A percentile compares a stretch with the other conserved stretches of the same genome.
phyloP scores from a whole-genome alignment of 2,797 vertebrate species.

The Balearica regulorum region DNA sequence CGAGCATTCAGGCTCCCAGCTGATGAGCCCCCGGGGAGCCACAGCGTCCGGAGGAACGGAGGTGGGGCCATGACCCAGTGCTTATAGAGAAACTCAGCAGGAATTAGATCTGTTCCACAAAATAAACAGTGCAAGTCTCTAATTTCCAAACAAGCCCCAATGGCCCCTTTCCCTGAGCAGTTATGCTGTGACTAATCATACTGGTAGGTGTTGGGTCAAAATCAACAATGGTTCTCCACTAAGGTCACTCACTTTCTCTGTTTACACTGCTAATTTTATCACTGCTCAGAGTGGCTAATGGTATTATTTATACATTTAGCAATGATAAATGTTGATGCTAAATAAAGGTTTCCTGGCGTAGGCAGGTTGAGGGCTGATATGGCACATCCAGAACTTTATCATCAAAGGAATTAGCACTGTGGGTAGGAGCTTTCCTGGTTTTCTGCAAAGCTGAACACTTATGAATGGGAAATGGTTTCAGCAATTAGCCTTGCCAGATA shows the following conservation, averaged over 20 bases:
- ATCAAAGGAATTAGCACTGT: conserved; percentile 46
- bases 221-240: conserved; percentile 69
- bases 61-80: neutral
- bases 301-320: conserved; percentile 71
- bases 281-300: conserved; percentile 66
- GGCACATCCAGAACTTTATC: conserved; percentile 57
- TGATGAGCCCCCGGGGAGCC: neutral
- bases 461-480: conserved; percentile 26
- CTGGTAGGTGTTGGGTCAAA: conserved; percentile 74
- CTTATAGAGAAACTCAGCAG: conserved; percentile 36
- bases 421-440: conserved; percentile 19
- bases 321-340: conserved; percentile 71
- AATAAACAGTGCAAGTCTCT: conserved; percentile 47
- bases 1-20: neutral
- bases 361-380: conserved; percentile 56
- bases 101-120: conserved; percentile 52
- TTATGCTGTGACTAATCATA: conserved; percentile 67
- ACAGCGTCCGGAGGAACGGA: neutral
- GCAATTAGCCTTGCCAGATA: neutral
- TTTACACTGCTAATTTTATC: conserved; percentile 78
- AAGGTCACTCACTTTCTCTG: conserved; percentile 72
- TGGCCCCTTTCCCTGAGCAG: conserved; percentile 38
- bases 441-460: conserved; percentile 20
- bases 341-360: conserved; percentile 62
- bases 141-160: conserved; percentile 60